phyloP scores from a whole-genome alignment of 2,888 invertebrate genomes.

The Drosophila prolongata region DNA sequence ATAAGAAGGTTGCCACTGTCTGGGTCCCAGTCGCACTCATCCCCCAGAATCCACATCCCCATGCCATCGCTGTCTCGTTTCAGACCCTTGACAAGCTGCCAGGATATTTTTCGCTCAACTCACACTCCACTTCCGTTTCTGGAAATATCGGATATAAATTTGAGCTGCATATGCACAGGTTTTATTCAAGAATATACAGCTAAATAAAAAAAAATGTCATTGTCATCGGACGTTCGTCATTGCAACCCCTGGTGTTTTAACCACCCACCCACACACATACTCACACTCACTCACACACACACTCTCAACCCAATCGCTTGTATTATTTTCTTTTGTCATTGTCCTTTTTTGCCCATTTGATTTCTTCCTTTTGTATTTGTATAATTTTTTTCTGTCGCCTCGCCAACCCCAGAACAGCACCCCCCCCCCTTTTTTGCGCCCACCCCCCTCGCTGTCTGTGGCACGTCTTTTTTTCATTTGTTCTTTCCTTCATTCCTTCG shows the following conservation, averaged over 20 bases:
- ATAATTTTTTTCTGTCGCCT: constrained; percentile 78
- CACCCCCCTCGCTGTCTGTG: constrained; percentile 24
- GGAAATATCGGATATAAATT: constrained; percentile 33
- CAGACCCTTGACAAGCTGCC: constrained; percentile 71
- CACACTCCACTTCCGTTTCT: constrained; percentile 7
- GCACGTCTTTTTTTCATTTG: constrained; percentile 68
- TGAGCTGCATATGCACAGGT: constrained; percentile 62
- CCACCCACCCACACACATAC: constrained; percentile 6
- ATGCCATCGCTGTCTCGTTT: constrained; percentile 21
- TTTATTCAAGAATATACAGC: constrained; percentile 43
- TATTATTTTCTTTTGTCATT: constrained; percentile 79
- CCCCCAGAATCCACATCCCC: not conserved
- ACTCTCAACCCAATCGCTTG: constrained; percentile 64
- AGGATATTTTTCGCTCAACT: constrained; percentile 57
- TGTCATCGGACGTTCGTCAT: constrained; percentile 71
- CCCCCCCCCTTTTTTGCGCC: constrained; percentile 7
- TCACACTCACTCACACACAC: constrained; percentile 4
- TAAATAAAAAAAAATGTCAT: constrained; percentile 51
- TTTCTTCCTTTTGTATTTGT: constrained; percentile 76
- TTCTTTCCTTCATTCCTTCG: constrained; percentile 48
- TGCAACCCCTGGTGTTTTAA: constrained; percentile 59
- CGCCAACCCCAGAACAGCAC: constrained; percentile 39
- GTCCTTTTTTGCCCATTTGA: constrained; percentile 66
- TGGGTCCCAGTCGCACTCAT: constrained; percentile 17
- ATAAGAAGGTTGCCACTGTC: constrained; percentile 37